Percentiles rank a stretch among this genome's conserved stretches.
These are phyloP conservation scores for Hipposideros larvatus DNA, from an alignment of 2,797 vertebrate species.

Conservation along the genomic window DNA sequence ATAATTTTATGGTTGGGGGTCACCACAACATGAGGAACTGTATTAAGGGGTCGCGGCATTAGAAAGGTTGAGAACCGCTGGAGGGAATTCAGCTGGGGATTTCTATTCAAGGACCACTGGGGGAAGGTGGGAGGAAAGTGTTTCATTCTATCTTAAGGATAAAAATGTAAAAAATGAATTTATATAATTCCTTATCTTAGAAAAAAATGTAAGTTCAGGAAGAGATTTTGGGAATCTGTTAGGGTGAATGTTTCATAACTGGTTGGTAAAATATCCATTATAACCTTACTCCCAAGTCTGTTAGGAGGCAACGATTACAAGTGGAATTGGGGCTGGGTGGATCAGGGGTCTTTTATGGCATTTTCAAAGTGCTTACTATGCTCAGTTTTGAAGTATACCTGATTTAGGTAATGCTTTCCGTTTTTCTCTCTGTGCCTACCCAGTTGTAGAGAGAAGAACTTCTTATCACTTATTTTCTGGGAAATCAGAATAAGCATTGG, in stretches of 20 bases:
- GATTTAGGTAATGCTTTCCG: not conserved
- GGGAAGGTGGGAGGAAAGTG: not conserved
- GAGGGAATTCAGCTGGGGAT: not conserved
- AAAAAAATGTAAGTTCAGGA: not conserved
- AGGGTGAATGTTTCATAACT: not conserved
- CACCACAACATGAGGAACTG: too few relatives aligned
- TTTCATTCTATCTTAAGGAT: constrained; percentile 27
- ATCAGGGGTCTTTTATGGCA: not conserved
- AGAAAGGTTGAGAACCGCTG: too few relatives aligned
- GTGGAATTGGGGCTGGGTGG: not conserved
- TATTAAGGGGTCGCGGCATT: too few relatives aligned
- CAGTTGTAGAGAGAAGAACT: not conserved
- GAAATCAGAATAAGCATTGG: constrained; percentile 17
- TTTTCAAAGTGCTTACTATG: not conserved
- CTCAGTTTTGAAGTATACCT: constrained; percentile 27
- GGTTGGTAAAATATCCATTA: constrained; percentile 7
- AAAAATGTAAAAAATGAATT: not conserved
- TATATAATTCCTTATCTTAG: not conserved
- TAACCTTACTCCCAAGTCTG: not conserved
- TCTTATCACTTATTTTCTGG: not conserved
- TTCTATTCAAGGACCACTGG: not conserved
- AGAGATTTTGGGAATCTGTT: constrained; percentile 6
- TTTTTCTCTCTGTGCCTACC: not conserved
- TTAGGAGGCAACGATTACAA: not conserved
- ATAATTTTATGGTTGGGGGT: too few relatives aligned